These are phyloP conservation scores for Antheraea mylitta DNA, from an alignment of 1,140 invertebrate species.

Conservation along the genomic window DNA sequence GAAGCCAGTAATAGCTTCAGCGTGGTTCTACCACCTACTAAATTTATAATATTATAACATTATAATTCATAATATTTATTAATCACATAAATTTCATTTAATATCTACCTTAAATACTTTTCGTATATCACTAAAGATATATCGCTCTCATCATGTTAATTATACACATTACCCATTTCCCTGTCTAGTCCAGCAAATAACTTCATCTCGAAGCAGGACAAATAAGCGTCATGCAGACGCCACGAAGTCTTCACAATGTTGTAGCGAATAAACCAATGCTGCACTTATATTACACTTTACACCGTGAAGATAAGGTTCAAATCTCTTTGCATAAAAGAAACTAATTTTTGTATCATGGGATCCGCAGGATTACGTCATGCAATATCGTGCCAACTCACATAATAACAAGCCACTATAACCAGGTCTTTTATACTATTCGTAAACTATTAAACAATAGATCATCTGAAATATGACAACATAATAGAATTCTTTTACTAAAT, in stretches of 20 bases:
- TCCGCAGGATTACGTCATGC: slow-evolving; percentile 18
- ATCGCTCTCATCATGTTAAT: too few species aligned
- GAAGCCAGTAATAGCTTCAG: too few species aligned
- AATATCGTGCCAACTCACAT: slow-evolving; percentile 19
- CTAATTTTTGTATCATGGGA: slow-evolving; percentile 7
- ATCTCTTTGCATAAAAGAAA: not conserved
- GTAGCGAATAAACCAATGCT: not conserved
- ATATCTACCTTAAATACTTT: too few species aligned
- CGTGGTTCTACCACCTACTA: too few species aligned
- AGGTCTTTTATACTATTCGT: slow-evolving; percentile 7
- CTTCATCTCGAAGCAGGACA: slow-evolving; percentile 9
- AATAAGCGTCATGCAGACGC: slow-evolving; percentile 20
- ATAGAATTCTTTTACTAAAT: slow-evolving; percentile 16
- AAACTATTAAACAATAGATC: not conserved
- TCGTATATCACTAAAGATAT: too few species aligned
- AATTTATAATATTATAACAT: too few species aligned
- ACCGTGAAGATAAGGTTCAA: not conserved
- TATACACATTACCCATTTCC: too few species aligned
- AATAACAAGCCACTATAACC: slow-evolving; percentile 13
- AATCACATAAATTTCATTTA: too few species aligned
- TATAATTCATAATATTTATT: too few species aligned
- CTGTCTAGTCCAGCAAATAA: too few species aligned
- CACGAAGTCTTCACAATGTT: slow-evolving; percentile 17
- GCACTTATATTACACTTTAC: not conserved
- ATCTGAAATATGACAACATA: slow-evolving; percentile 10